Evolutionary conservation across 1,140 invertebrate genomes (phyloP), one percentile per base, ranked within the genome.

Genomic region (Idris sp.): DNA sequence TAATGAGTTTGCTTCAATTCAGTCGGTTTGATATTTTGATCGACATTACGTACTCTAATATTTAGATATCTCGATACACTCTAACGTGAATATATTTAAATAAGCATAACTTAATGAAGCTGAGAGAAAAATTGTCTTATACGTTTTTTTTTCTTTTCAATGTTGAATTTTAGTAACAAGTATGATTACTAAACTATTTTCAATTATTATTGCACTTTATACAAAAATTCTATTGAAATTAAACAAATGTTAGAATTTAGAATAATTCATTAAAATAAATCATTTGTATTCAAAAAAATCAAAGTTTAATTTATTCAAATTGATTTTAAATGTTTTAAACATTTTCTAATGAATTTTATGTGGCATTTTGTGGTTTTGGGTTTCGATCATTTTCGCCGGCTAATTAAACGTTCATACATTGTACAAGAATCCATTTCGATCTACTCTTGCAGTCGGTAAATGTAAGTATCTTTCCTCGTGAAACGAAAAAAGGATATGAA

Each of bases 1-100:
- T 54, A 68, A 49, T 71, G 75, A 78, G 74, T 76, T 79, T 80
- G 77, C 78, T 82, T 79, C 74, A 71, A 74, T 79, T 79, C 77
- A 77, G 59, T 75, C 68, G 68, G 56, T 68, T 65, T 71, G 74
- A 73, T 79, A 61, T 76, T 76, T 51, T 74, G 61, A 74, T 74
- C 48, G 62, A 62, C 56, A 43, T 68, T 67, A 62, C 54, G 28
- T 54, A 26, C 25, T 59, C 56, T 67, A 68, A 54, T 69, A 74
- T 65, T 38, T n/a, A n/a, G n/a, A n/a, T n/a, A n/a, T n/a, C n/a
- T n/a, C 25, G 19, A 43, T 62, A 68, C 68, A 68, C 33, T 53
- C 13, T 5, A 16, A 31, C 30, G 26, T 36, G 14, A 35, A 16
- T 36, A 16, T 15, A 46, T 49, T 67, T 41, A 61, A 62, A 46